A percentile compares a stretch with the other conserved stretches of the same genome.
Evolutionary conservation across 2,888 invertebrate species (phyloP).

Genomic region (Pterostichus niger): DNA sequence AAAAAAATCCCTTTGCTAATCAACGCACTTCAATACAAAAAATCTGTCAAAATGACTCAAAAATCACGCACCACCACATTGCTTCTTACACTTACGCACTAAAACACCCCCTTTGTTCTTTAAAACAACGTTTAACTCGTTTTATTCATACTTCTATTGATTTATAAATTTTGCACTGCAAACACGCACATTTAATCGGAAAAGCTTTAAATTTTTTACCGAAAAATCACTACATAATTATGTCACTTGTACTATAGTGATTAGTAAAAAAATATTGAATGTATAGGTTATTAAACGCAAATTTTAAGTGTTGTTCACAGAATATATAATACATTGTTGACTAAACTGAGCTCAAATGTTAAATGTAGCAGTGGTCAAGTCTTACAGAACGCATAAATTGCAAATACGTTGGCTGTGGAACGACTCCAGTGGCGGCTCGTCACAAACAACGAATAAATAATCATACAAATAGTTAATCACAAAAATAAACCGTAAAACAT

Average conservation of each 20-base stretch:
- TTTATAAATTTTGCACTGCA: constrained; percentile 16
- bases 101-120: constrained; percentile 26
- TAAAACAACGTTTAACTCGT: not conserved
- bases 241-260: not conserved
- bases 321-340: constrained; percentile 39
- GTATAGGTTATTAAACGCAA: not conserved
- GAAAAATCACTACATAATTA: not conserved
- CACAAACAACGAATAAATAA: constrained; percentile 10
- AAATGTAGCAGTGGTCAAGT: constrained; percentile 57
- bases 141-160: constrained; percentile 42
- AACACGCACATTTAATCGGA: constrained; percentile 16
- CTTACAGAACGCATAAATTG: constrained; percentile 53
- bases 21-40: not conserved
- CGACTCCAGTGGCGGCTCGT: constrained; percentile 54
- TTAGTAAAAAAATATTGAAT: constrained; percentile 4
- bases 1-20: not conserved
- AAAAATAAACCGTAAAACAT: not conserved
- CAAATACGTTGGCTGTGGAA: constrained; percentile 36
- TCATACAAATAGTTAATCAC: not conserved
- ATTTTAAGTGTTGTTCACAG: not conserved
- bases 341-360: constrained; percentile 6
- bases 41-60: constrained; percentile 6
- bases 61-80: constrained; percentile 3
- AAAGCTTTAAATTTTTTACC: not conserved
- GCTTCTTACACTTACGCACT: not conserved